Evolutionary conservation across 2,113 vertebrate genomes (phyloP).

Genomic region (Crotalus helleri): DNA sequence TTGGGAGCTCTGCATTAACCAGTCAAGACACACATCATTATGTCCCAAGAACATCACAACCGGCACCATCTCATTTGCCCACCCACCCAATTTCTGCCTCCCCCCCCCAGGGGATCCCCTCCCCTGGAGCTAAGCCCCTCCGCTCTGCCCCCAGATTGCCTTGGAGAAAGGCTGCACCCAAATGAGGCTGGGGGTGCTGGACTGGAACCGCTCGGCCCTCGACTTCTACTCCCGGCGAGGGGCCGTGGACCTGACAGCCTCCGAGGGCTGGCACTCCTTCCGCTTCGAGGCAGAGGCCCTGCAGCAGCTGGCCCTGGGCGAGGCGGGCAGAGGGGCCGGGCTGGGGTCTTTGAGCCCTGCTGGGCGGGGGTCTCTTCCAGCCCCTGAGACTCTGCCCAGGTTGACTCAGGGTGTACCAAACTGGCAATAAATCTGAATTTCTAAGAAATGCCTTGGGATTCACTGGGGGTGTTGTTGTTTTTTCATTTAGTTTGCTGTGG

Average conservation of each 20-base stretch:
- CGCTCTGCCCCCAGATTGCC: not conserved
- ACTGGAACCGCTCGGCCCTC: not conserved
- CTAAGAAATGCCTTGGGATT: too few species aligned
- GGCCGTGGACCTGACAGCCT: slow-evolving; percentile 67
- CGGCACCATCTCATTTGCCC: too few species aligned
- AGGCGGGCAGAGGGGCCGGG: not conserved
- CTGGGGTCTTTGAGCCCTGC: not conserved
- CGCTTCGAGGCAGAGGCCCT: slow-evolving; percentile 70
- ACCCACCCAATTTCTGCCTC: too few species aligned
- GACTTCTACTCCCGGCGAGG: slow-evolving; percentile 52
- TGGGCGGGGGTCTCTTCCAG: not conserved
- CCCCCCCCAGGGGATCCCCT: not conserved
- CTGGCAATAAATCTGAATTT: too few species aligned
- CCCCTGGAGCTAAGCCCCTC: not conserved
- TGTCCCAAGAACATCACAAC: too few species aligned
- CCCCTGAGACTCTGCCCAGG: not conserved
- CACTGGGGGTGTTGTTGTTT: not conserved
- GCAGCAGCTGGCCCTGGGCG: slow-evolving; percentile 63
- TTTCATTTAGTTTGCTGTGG: not conserved
- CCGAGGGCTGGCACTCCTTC: slow-evolving; percentile 75
- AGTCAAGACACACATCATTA: too few species aligned
- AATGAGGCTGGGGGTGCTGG: not conserved
- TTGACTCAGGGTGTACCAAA: too few species aligned
- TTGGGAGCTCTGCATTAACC: not conserved
- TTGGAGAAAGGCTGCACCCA: not conserved